These are phyloP conservation scores for Aphelinus certus DNA, from an alignment of 1,140 invertebrate genomes.

Conservation along the genomic window DNA sequence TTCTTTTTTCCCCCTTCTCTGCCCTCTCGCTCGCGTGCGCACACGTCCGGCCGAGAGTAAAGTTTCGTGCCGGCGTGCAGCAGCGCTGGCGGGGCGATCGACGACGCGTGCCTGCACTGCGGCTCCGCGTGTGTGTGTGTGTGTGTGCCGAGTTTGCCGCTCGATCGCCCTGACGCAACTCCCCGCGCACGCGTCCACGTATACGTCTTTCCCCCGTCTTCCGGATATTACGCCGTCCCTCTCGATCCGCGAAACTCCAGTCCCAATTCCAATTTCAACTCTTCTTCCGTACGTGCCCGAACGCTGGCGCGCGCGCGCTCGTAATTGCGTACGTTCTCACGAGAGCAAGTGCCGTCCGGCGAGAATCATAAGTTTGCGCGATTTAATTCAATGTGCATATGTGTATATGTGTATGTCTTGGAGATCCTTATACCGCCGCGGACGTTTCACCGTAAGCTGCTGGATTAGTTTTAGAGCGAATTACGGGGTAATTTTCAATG, in stretches of 20 bases:
- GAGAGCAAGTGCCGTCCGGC: no score
- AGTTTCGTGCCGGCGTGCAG: neutral
- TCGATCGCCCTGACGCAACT: constrained; percentile 6
- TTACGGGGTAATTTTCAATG: no score
- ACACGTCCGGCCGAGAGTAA: neutral
- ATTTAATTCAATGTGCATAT: no score
- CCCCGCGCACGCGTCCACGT: neutral
- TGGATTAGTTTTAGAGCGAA: no score
- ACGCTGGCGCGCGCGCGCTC: no score
- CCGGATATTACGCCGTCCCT: neutral
- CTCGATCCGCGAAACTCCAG: neutral
- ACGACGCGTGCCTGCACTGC: neutral
- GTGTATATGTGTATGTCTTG: no score
- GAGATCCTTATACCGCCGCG: no score
- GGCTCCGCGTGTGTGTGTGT: neutral
- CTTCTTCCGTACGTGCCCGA: neutral
- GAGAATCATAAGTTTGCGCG: no score
- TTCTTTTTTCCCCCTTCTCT: neutral
- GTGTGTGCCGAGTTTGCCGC: neutral
- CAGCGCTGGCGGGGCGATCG: neutral
- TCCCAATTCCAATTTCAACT: no score
- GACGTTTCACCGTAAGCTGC: no score
- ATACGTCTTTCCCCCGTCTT: neutral
- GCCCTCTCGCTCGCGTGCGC: neutral
- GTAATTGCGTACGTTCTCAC: no score